Evolutionary conservation across 1,140 invertebrate genomes (phyloP).

Genomic region (Pseudoatta argentina): DNA sequence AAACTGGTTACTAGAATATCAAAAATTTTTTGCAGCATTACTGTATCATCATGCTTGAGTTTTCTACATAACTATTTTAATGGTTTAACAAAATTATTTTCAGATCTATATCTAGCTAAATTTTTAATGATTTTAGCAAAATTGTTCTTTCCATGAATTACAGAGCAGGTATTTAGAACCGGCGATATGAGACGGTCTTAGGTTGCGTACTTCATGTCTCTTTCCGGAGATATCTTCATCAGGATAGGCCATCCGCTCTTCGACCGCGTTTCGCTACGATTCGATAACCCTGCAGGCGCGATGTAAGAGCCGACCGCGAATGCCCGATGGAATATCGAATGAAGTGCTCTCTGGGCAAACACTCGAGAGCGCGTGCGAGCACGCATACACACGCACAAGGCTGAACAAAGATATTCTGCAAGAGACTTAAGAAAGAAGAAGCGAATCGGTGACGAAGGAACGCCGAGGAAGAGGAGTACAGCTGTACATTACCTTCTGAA

Average conservation of each 20-base stretch:
- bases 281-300: slow-evolving; percentile 72
- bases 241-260: slow-evolving; percentile 71
- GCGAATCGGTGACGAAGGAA: slow-evolving; percentile 31
- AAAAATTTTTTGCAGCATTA: no score
- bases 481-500: slow-evolving; percentile 80
- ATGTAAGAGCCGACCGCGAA: slow-evolving; percentile 41
- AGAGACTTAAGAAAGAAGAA: slow-evolving; percentile 38
- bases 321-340: slow-evolving; percentile 68
- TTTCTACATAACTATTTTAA: no score
- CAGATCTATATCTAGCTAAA: no score
- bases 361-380: slow-evolving; percentile 55
- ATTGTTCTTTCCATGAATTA: neutral
- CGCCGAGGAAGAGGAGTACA: slow-evolving; percentile 37
- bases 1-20: no score
- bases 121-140: no score
- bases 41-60: neutral
- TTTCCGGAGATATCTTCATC: slow-evolving; percentile 77
- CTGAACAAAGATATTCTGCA: slow-evolving; percentile 45
- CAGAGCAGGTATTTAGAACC: slow-evolving; percentile 58
- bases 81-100: no score
- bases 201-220: slow-evolving; percentile 66
- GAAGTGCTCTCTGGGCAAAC: slow-evolving; percentile 69
- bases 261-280: slow-evolving; percentile 68
- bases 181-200: slow-evolving; percentile 51
- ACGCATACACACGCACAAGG: neutral